Percentiles rank a stretch among this genome's conserved stretches.
phyloP scores from a whole-genome alignment of 2,797 vertebrate genomes.

The Lithobates pipiens region DNA sequence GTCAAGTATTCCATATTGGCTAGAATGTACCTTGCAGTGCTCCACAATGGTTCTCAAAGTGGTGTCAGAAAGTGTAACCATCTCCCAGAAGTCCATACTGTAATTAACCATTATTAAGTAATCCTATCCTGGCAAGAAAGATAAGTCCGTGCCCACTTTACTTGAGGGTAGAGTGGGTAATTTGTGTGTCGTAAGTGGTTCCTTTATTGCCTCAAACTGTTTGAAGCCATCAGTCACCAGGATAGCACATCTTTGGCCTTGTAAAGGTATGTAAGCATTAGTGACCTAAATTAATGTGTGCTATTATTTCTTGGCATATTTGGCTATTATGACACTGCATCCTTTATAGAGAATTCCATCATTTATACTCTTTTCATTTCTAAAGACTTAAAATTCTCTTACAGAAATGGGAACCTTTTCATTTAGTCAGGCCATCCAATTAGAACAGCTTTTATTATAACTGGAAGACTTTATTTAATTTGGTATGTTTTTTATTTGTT shows the following conservation, averaged over 20 bases:
- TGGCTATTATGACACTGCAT: not conserved
- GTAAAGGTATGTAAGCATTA: not conserved
- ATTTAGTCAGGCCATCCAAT: not conserved
- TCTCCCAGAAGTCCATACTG: conserved; percentile 20
- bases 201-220: not conserved
- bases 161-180: not conserved
- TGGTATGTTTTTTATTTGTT: not conserved
- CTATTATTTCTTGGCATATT: not conserved
- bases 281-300: not conserved
- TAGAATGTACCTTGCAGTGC: not conserved
- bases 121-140: conserved; percentile 74
- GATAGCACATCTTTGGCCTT: not conserved
- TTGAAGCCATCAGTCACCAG: not conserved
- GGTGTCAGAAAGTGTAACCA: not conserved
- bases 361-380: not conserved
- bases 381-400: not conserved
- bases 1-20: not conserved
- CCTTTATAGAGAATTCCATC: not conserved
- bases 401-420: no score
- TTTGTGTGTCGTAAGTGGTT: not conserved
- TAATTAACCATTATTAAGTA: conserved; percentile 76
- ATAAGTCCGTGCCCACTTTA: not conserved
- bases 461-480: not conserved
- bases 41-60: not conserved
- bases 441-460: not conserved